Conservation (phyloP, 2,797 vertebrate species). For the Macroramphosus scolopax region DNA sequence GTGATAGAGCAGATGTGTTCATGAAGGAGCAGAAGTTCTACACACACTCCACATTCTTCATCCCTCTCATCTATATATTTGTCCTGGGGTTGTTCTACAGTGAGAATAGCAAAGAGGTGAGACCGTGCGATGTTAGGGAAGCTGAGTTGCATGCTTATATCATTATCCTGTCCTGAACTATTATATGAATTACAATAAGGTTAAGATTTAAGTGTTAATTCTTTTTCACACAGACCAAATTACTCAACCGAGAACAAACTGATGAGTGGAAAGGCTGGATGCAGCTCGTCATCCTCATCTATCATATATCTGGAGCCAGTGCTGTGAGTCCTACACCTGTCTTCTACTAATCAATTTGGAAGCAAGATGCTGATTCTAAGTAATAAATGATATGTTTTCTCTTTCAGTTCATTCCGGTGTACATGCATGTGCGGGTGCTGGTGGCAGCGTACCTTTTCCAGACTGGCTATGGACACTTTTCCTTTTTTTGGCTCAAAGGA, state of each 20-base stretch:
- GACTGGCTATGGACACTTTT: constrained; percentile 98
- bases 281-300: constrained; percentile 98
- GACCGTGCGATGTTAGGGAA: not conserved
- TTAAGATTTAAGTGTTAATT: too few species aligned
- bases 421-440: constrained; percentile 97
- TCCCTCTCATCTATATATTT: constrained; percentile 93
- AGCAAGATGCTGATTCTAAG: not conserved
- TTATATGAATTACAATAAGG: too few species aligned
- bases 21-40: constrained; percentile 99
- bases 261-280: constrained; percentile 99
- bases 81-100: constrained; percentile 95
- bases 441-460: constrained; percentile 98
- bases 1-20: constrained; percentile 94
- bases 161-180: too few species aligned
- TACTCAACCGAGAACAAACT: constrained; percentile 96
- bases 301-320: constrained; percentile 97
- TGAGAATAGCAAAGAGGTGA: constrained; percentile 96
- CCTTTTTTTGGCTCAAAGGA: constrained; percentile 98
- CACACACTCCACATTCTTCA: constrained; percentile 95
- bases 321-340: constrained; percentile 81
- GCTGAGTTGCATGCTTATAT: too few species aligned
- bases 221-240: constrained; percentile 81
- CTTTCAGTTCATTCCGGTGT: constrained; percentile 93
- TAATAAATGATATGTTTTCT: not conserved
- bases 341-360: not conserved